A percentile compares a stretch with the other conserved stretches of the same genome.
These are phyloP conservation scores for Deroplatys truncata DNA, from an alignment of 2,888 invertebrate species.

Conservation along the genomic window DNA sequence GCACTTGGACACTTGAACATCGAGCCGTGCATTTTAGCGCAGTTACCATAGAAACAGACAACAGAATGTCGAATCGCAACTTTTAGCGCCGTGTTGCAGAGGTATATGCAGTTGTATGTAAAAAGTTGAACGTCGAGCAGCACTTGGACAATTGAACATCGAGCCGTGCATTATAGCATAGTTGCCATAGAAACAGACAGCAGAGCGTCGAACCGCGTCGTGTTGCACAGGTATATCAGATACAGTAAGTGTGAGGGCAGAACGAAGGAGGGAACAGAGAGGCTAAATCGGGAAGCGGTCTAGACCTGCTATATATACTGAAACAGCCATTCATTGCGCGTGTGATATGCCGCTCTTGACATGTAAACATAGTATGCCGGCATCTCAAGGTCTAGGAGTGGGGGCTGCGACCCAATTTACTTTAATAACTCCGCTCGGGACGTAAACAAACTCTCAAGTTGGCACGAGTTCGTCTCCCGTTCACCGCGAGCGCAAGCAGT, in stretches of 20 bases:
- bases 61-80: too few species aligned
- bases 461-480: neutral
- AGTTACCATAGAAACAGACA: too few species aligned
- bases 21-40: too few species aligned
- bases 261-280: neutral
- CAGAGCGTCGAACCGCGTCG: too few species aligned
- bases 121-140: too few species aligned
- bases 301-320: neutral
- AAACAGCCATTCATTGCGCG: neutral
- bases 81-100: too few species aligned
- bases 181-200: too few species aligned
- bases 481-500: neutral
- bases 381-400: neutral
- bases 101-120: too few species aligned
- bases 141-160: too few species aligned
- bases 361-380: neutral
- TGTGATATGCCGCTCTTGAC: neutral
- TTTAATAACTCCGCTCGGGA: neutral
- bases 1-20: too few species aligned
- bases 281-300: neutral
- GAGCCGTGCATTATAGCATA: neutral
- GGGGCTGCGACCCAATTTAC: neutral
- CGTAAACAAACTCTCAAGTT: neutral
- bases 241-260: too few species aligned
- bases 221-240: too few species aligned